Conservation (phyloP, 2,113 vertebrate genomes). For the Apteryx mantelli region DNA sequence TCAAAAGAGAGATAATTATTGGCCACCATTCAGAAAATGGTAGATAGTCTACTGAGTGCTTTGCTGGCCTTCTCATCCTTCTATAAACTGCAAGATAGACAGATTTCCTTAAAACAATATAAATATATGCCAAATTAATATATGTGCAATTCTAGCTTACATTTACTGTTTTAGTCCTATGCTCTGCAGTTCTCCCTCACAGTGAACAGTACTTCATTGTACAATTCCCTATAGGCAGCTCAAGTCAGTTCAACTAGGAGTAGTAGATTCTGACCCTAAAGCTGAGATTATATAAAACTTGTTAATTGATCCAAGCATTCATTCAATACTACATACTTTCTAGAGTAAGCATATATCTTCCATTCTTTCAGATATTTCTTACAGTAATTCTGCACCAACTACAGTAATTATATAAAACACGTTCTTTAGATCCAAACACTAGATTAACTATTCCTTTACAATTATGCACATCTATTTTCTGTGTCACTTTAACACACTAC, state of each 20-base stretch:
- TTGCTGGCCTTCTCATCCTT: slow-evolving; percentile 46
- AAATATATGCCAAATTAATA: slow-evolving; percentile 1
- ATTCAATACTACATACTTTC: neutral
- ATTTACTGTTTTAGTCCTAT: neutral
- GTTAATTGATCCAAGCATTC: neutral
- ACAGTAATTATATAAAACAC: neutral
- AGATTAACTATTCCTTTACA: neutral
- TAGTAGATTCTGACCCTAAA: neutral
- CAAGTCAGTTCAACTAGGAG: neutral
- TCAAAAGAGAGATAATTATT: slow-evolving; percentile 77
- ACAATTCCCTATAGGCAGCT: neutral
- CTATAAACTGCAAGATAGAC: slow-evolving; percentile 55
- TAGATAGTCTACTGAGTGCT: slow-evolving; percentile 73
- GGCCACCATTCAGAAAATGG: slow-evolving; percentile 60
- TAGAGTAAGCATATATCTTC: neutral
- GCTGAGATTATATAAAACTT: neutral
- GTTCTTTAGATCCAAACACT: neutral
- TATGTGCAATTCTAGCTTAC: neutral
- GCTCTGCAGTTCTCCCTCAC: neutral
- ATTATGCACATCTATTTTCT: neutral
- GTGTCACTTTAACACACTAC: neutral
- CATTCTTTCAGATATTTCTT: neutral
- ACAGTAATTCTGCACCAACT: neutral
- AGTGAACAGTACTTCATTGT: neutral
- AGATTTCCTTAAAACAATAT: slow-evolving; percentile 59